Evolutionary conservation across 2,888 invertebrate species (phyloP), one percentile per base, ranked within the genome.

Genomic region (Drosophila putrida): DNA sequence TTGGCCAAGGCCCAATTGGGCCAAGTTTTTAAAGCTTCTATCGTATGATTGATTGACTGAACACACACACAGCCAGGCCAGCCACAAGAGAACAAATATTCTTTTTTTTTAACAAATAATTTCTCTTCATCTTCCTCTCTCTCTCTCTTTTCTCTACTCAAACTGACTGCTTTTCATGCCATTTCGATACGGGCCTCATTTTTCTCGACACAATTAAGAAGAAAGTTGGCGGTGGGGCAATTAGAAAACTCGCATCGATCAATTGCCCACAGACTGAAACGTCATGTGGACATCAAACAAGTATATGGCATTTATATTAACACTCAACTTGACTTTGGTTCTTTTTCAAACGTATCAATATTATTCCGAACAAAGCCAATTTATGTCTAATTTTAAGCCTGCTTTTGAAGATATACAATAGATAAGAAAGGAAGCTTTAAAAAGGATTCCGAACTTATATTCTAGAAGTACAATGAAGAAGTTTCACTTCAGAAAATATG

Each of bases 161-260:
- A 41, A 58, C 74, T 71, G 76, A 59, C 65, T 80, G 79, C 89
- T 88, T 89, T 86, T 88, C 78, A 84, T 84, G 89, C 85, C 86
- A 89, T 87, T 87, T 87, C 88, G 86, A 89, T 87, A 89, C 82
- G 86, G 86, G 88, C 89, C 71, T 88, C 86, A 87, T 82, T 88
- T 89, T 88, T 88, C 82, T 85, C 57, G 77, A 82, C 87, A 87
- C 85, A 87, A 89, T 89, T 86, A 79, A 84, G 88, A 86, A 86
- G 85, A 86, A 86, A 86, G 89, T 89, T 89, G 71, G 75, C 79
- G 58, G 38, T 15, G 38, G 60, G 71, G 87, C 89, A 86, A 84
- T 85, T 85, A 84, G 83, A 84, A 84, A 84, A 84, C 89, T 83
- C 89, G 63, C 83, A 84, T 84, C 89, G 89, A 88, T 84, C 89